Conservation (phyloP, 2,888 invertebrate species). For the Eretmocerus hayati region DNA sequence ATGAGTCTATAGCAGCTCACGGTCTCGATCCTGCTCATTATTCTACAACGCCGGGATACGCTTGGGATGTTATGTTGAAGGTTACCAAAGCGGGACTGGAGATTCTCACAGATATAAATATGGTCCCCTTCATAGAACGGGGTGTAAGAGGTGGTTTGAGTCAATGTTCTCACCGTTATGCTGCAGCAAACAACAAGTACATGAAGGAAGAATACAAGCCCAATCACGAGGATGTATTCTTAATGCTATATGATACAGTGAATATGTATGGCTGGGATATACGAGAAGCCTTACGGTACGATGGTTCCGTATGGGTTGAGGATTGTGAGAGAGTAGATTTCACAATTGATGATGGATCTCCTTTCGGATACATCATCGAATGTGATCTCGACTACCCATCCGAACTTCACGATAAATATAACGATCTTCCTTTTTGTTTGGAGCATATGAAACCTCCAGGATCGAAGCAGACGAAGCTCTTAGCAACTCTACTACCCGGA, state of each 20-base stretch:
- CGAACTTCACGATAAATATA: not conserved
- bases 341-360: not conserved
- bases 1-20: not conserved
- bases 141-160: not conserved
- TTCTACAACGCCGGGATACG: conserved; percentile 5
- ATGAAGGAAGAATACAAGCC: not conserved
- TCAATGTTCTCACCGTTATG: not conserved
- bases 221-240: not conserved
- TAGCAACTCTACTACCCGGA: conserved; percentile 28
- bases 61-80: conserved; percentile 16
- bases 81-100: conserved; percentile 7
- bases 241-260: not conserved
- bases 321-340: not conserved
- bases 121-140: not conserved
- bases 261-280: not conserved
- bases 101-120: not conserved
- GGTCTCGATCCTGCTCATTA: conserved; percentile 4
- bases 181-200: not conserved
- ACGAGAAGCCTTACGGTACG: not conserved
- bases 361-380: conserved; percentile 5
- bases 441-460: conserved; percentile 25
- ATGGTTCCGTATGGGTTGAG: not conserved
- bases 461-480: conserved; percentile 24
- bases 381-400: not conserved
- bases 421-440: conserved; percentile 21